Evolutionary conservation across 1,140 invertebrate genomes (phyloP).

Genomic region (Mylabris phalerata): DNA sequence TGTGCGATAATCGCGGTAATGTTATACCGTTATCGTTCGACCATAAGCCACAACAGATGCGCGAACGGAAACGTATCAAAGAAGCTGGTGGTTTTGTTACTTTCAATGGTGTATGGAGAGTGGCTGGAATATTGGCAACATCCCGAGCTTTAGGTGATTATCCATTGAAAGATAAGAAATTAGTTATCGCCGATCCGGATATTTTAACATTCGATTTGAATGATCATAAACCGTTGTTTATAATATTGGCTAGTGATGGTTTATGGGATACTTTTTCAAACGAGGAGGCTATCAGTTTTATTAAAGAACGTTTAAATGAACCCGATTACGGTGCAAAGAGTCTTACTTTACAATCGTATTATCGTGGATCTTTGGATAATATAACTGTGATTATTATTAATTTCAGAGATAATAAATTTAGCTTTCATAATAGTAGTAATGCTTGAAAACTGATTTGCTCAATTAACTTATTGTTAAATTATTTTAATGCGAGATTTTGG

Average conservation of each 20-base stretch:
- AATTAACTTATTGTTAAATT: not conserved
- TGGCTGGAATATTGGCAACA: slow-evolving; percentile 91
- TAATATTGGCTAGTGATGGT: slow-evolving; percentile 90
- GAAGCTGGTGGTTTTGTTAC: slow-evolving; percentile 90
- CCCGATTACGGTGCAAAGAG: slow-evolving; percentile 84
- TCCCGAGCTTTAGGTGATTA: slow-evolving; percentile 92
- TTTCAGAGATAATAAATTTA: slow-evolving; percentile 56
- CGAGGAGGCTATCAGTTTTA: slow-evolving; percentile 86
- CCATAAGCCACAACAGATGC: slow-evolving; percentile 87
- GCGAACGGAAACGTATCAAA: slow-evolving; percentile 81
- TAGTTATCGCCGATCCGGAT: slow-evolving; percentile 92
- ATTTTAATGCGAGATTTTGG: too few species aligned
- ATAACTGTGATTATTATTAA: slow-evolving; percentile 91
- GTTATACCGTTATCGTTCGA: slow-evolving; percentile 91
- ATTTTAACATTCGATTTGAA: slow-evolving; percentile 87
- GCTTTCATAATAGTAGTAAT: slow-evolving; percentile 5
- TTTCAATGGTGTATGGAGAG: slow-evolving; percentile 94
- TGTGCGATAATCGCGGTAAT: slow-evolving; percentile 84
- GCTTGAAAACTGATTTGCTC: slow-evolving; percentile 5
- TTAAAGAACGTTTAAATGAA: slow-evolving; percentile 75
- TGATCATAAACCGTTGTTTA: slow-evolving; percentile 79
- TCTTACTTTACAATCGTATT: slow-evolving; percentile 83
- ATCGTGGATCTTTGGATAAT: slow-evolving; percentile 89
- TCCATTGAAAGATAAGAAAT: slow-evolving; percentile 87
- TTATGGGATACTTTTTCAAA: slow-evolving; percentile 94